A percentile compares a stretch with the other conserved stretches of the same genome.
phyloP scores from a whole-genome alignment of 2,113 vertebrate species.

The Scopus umbretta region DNA sequence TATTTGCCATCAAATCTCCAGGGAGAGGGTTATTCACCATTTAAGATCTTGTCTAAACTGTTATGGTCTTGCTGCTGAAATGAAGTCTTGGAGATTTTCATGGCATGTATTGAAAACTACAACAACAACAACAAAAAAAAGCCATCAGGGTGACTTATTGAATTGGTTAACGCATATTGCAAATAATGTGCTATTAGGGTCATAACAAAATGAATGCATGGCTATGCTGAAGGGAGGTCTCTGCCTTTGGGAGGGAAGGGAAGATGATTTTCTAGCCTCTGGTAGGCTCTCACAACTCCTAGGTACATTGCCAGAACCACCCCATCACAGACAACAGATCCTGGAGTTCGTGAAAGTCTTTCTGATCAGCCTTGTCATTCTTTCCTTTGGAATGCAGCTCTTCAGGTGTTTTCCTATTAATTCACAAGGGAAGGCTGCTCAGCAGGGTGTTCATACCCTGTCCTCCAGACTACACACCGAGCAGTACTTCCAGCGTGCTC shows the following conservation, averaged over 20 bases:
- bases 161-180: not conserved
- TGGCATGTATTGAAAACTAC: not conserved
- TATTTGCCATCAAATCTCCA: not conserved
- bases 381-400: not conserved
- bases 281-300: not conserved
- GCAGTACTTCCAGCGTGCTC: not conserved
- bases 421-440: not conserved
- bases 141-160: not conserved
- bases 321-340: not conserved
- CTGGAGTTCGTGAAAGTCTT: accelerated
- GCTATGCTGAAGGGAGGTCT: not conserved
- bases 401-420: not conserved
- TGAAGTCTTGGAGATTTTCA: not conserved
- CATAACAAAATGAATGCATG: not conserved
- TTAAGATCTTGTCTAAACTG: not conserved
- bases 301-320: not conserved
- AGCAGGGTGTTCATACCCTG: not conserved
- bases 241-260: not conserved
- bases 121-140: not conserved
- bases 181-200: not conserved
- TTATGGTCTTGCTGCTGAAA: not conserved
- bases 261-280: not conserved
- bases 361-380: not conserved
- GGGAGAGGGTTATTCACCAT: not conserved
- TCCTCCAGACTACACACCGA: not conserved